Evolutionary conservation across 2,888 invertebrate species (phyloP), one percentile per base, ranked within the genome.

Genomic region (Meteorus colon): DNA sequence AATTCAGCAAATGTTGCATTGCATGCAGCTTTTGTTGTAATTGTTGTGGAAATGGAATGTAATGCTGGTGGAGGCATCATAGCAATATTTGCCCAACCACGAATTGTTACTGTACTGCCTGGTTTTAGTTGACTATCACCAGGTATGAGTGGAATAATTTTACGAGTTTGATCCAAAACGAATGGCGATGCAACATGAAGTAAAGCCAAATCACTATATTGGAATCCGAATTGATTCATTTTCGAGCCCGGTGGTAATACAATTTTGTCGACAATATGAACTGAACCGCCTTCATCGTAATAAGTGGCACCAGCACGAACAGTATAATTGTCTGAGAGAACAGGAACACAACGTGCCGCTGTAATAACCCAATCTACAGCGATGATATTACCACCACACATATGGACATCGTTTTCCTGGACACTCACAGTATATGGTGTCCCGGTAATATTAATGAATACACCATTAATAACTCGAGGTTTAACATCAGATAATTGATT

Each of bases 361-460:
- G 92, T 93, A 0, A 93, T 62, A 0, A 93, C 86, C 14, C 90
- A 90, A 55, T 90, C 87, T 12, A 83, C 87, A 14, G 91, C 90
- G 19, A 93, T 88, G 27, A 92, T 91, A 8, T 91, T 89, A 0
- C 92, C 93, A 0, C 93, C 93, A 80, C 93, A 93, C 0, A 87
- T 83, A 80, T 92, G 92, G 0, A 85, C 82, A 0, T 91, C 91
- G 1, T 8, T 2, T 0, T 19, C 0, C 19, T 79, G 82, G 4
- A 86, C 1, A 41, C 81, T 83, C 12, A 84, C 79, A 55, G 55
- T 55, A 19, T 55, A 55, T 2, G 55, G 55, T 19, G 55, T 6
- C 24, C 19, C 19, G 8, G 19, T 55, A 24, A 55, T 55, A 24
- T 55, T 19, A 55, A 19, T 19, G 10, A 55, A 19, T 24, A 10